These are phyloP conservation scores for Aythya fuligula DNA, from an alignment of 2,797 vertebrate genomes.

Conservation along the genomic window DNA sequence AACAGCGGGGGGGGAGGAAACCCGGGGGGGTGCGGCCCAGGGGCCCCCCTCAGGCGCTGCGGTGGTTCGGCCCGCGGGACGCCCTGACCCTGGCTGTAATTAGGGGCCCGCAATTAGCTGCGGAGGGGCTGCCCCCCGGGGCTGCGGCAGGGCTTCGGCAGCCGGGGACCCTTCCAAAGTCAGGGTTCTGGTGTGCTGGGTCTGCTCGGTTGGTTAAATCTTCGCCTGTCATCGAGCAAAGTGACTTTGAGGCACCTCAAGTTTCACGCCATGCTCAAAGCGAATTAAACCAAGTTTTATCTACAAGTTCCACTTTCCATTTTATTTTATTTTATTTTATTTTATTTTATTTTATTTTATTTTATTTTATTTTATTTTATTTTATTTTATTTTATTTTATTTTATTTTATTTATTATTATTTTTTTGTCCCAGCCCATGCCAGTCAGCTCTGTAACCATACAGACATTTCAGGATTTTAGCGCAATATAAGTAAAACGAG, in stretches of 20 bases:
- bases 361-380: too few relatives aligned
- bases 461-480: background rate
- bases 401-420: too few relatives aligned
- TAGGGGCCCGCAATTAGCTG: too few relatives aligned
- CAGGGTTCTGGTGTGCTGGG: too few relatives aligned
- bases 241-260: background rate
- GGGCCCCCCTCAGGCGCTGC: accelerated
- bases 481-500: background rate
- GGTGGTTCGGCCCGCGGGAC: background rate
- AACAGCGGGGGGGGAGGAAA: too few relatives aligned
- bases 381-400: too few relatives aligned
- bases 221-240: background rate
- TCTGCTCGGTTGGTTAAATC: background rate
- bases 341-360: too few relatives aligned
- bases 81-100: too few relatives aligned
- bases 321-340: too few relatives aligned
- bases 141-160: too few relatives aligned
- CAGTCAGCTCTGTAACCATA: background rate
- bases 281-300: background rate
- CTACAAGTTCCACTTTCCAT: background rate
- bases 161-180: background rate
- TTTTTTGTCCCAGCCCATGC: background rate
- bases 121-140: too few relatives aligned
- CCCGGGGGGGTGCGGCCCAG: background rate
- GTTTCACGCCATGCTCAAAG: background rate